Evolutionary conservation across 2,797 vertebrate species (phyloP), one percentile per base, ranked within the genome.

Genomic region (Myotis planiceps): DNA sequence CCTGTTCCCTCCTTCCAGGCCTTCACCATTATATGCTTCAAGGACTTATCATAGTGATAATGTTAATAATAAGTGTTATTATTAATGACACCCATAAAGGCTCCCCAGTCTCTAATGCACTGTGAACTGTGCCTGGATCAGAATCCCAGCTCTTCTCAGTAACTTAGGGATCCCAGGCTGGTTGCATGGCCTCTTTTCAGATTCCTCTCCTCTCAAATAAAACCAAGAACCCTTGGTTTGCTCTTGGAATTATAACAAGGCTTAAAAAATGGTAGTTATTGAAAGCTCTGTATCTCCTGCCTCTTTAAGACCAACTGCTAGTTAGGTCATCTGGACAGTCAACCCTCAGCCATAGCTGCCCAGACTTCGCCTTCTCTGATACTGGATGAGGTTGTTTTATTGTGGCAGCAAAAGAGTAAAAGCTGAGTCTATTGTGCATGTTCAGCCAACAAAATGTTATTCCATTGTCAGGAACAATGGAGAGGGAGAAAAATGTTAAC

Each of bases 401-500:
- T 32, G 7, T 25, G 7, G 53, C 9, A 53, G 25, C 55, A 63
- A 69, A 63, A 37, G 42, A 78, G 23, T 16, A 81, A 84, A 94
- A 63, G 15, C 15, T 45, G 34, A 25, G 18, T 74, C n/a, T 78
- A 15, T 9, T 58, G 10, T n/a, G 10, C 49, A 69, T 21, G 42
- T 37, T 51, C 86, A 75, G 45, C 53, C 76, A 89, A 71, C 58
- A 84, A 72, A 93, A 42, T 55, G 65, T 74, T 39, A 78, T 89
- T 87, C 45, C 63, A 66, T 66, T 60, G 60, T 92, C 87, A 94
- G 87, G 92, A 95, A 84, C 68, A 93, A 63, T 47, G 68, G 19
- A 78, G 45, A 81, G 13, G 27, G 69, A 90, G 63, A 25, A n/a
- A 66, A 86, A 68, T 75, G 69, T 49, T 94, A 89, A 45, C 2